phyloP scores from a whole-genome alignment of 2,113 vertebrate genomes.

The Arenaria interpres region DNA sequence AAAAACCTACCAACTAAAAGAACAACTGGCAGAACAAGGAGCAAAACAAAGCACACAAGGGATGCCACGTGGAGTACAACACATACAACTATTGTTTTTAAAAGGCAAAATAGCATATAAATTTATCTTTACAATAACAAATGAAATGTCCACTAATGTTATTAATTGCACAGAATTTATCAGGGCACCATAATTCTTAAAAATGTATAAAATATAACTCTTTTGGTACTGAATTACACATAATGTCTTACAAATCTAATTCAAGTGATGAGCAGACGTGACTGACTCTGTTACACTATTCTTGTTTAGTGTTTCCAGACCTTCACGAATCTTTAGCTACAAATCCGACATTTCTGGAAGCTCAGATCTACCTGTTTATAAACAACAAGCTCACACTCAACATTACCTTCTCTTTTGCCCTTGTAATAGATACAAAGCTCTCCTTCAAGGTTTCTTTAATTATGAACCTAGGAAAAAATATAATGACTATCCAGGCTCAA shows the following conservation, averaged over 20 bases:
- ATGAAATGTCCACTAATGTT: not conserved
- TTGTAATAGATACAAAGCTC: not conserved
- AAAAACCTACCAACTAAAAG: not conserved
- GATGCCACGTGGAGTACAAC: not conserved
- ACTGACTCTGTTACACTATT: not conserved
- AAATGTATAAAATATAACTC: not conserved
- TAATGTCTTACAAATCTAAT: not conserved
- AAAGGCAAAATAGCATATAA: not conserved
- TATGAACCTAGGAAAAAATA: not conserved
- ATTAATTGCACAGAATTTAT: not conserved
- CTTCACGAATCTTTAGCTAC: not conserved
- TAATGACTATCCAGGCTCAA: not conserved
- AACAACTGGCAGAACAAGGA: not conserved
- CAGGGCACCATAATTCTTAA: not conserved
- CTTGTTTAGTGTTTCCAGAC: not conserved
- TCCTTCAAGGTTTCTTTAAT: constrained; percentile 2
- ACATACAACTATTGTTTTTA: not conserved
- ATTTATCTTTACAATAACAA: not conserved
- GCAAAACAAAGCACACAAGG: not conserved
- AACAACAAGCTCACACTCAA: not conserved
- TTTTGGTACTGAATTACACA: not conserved
- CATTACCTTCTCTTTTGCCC: not conserved
- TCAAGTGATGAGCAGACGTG: accelerated
- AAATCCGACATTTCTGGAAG: not conserved
- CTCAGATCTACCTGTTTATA: not conserved